Conservation (phyloP, 1,140 invertebrate genomes). For the Drosophila obscura region DNA sequence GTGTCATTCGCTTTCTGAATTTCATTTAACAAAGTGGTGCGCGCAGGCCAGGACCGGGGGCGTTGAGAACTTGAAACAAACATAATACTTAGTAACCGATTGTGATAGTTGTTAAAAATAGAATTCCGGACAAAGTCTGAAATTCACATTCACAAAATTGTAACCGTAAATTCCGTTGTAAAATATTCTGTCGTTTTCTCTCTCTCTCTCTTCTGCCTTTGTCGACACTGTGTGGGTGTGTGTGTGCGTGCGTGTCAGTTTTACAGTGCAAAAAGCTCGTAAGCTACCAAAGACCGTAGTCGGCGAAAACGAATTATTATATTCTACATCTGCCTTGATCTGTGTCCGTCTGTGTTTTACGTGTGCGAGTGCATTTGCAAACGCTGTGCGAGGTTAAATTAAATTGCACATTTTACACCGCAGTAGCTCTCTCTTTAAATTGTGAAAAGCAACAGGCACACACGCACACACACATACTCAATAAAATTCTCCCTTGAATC, state of each 20-base stretch:
- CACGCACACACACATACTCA: conserved; percentile 19
- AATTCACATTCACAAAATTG: conserved; percentile 66
- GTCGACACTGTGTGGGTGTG: conserved; percentile 27
- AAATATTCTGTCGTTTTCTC: conserved; percentile 49
- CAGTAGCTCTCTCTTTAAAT: background rate
- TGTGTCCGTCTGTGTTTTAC: conserved; percentile 9
- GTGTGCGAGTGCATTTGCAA: conserved; percentile 13
- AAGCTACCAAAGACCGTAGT: conserved; percentile 28
- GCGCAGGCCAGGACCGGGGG: conserved; percentile 53
- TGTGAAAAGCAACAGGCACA: conserved; percentile 40
- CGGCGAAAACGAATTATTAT: conserved; percentile 5
- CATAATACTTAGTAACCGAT: conserved; percentile 68
- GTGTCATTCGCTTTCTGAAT: conserved; percentile 75
- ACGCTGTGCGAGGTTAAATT: conserved; percentile 57
- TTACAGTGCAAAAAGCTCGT: conserved; percentile 54
- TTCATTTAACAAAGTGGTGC: conserved; percentile 77
- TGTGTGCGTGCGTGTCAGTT: conserved; percentile 76
- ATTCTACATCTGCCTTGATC: conserved; percentile 15
- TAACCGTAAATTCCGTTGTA: conserved; percentile 47
- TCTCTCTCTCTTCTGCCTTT: conserved; percentile 30
- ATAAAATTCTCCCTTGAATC: background rate
- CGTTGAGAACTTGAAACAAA: conserved; percentile 44
- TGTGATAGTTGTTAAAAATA: conserved; percentile 78
- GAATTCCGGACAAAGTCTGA: conserved; percentile 61
- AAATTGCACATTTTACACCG: conserved; percentile 48